Percentiles rank a stretch among this genome's conserved stretches.
These are phyloP conservation scores for Tricholauxania praeusta DNA, from an alignment of 2,888 invertebrate species.

Conservation along the genomic window DNA sequence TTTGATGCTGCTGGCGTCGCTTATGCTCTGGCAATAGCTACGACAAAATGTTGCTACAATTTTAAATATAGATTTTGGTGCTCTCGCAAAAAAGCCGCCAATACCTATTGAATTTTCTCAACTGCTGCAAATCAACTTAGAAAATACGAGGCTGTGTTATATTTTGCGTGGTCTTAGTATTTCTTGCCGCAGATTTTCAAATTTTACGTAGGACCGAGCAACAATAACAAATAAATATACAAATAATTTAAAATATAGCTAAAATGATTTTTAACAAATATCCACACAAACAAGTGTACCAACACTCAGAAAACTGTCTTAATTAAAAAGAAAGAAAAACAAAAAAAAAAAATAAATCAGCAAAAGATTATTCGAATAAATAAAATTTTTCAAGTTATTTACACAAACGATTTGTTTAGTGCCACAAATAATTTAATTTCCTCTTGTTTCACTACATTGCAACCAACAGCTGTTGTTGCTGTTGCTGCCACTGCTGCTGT, in stretches of 20 bases:
- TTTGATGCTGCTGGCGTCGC: neutral
- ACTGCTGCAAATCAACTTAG: slow-evolving; percentile 18
- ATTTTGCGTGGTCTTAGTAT: slow-evolving; percentile 20
- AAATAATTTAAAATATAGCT: neutral
- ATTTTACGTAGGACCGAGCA: slow-evolving; percentile 12
- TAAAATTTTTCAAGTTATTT: slow-evolving; percentile 30
- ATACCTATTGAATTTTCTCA: slow-evolving; percentile 7
- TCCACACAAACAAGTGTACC: too few species aligned
- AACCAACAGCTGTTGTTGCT: slow-evolving; percentile 28
- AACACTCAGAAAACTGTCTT: neutral
- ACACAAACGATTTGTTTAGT: slow-evolving; percentile 55
- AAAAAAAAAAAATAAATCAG: neutral
- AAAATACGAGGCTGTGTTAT: slow-evolving; percentile 6
- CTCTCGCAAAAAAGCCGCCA: slow-evolving; percentile 14
- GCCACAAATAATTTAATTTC: slow-evolving; percentile 59
- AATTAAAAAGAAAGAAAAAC: slow-evolving; percentile 23
- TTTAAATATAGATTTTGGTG: slow-evolving; percentile 47
- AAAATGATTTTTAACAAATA: too few species aligned
- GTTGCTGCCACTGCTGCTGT: neutral
- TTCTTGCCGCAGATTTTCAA: neutral
- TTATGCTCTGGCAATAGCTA: neutral
- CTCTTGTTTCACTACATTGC: slow-evolving; percentile 5
- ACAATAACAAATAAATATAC: neutral
- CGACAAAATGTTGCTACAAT: slow-evolving; percentile 40
- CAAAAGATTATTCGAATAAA: neutral